These are phyloP conservation scores for Varanus salvator DNA, from an alignment of 2,113 vertebrate genomes.

Conservation along the genomic window DNA sequence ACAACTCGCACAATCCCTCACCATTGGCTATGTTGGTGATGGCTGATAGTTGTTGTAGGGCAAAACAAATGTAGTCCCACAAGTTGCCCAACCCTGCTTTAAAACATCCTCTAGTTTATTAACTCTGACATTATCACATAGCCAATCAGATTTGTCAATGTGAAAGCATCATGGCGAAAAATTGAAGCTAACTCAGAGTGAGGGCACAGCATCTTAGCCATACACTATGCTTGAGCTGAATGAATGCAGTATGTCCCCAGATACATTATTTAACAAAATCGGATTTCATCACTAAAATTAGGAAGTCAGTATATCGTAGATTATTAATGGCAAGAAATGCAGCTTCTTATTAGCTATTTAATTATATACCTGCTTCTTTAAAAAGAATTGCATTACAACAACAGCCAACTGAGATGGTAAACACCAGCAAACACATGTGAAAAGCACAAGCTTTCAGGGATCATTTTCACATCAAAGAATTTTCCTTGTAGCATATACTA, in stretches of 20 bases:
- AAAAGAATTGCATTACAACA: too few relatives aligned
- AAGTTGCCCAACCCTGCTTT: background rate
- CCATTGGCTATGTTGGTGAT: too few relatives aligned
- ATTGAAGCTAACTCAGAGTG: background rate
- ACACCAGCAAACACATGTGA: background rate
- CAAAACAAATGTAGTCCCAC: too few relatives aligned
- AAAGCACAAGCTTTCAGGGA: background rate
- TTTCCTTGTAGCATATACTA: conserved; percentile 20
- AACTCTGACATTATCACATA: background rate
- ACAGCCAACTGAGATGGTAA: background rate
- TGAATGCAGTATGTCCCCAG: background rate
- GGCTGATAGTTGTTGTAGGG: too few relatives aligned
- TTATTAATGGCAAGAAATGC: background rate
- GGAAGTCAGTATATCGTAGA: background rate
- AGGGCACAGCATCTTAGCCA: too few relatives aligned
- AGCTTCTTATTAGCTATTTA: background rate
- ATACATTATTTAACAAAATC: background rate
- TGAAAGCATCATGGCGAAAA: background rate
- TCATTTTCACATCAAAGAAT: background rate
- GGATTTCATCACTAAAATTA: background rate
- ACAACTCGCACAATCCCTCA: too few relatives aligned
- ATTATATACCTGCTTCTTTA: background rate
- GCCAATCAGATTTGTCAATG: background rate
- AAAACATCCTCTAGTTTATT: background rate
- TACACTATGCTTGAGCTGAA: background rate